phyloP scores from a whole-genome alignment of 2,797 vertebrate genomes.

The Lycodopsis pacificus region DNA sequence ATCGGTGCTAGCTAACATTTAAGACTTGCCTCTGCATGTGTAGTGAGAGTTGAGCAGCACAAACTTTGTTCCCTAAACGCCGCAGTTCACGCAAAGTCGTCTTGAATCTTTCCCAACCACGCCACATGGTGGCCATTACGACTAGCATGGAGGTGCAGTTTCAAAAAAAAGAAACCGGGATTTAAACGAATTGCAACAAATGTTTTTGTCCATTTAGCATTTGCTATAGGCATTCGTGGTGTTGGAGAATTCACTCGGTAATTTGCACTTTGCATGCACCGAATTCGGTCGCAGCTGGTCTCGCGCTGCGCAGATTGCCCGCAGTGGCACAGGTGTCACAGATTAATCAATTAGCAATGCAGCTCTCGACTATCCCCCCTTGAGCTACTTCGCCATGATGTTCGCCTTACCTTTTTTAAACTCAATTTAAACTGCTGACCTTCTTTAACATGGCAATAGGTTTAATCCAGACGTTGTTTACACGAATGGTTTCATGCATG shows the following conservation, averaged over 20 bases:
- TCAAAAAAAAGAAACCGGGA: no score
- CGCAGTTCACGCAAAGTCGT: accelerated
- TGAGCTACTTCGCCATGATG: background rate
- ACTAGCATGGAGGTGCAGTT: background rate
- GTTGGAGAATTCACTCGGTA: background rate
- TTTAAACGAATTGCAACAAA: no score
- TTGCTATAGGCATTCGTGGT: no score
- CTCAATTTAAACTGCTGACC: background rate
- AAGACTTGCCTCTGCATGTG: accelerated
- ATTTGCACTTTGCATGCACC: background rate
- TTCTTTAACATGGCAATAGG: background rate
- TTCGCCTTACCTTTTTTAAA: background rate
- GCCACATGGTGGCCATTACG: background rate
- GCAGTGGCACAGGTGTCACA: conserved; percentile 48
- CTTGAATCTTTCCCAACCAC: no score
- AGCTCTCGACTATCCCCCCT: background rate
- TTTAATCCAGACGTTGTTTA: no score
- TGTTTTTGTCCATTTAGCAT: background rate
- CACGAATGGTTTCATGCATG: background rate
- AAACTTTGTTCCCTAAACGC: background rate
- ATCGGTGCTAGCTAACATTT: background rate
- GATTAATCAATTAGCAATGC: conserved; percentile 38
- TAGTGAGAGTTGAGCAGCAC: accelerated
- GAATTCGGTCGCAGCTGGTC: background rate
- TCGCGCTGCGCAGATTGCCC: background rate